phyloP scores from a whole-genome alignment of 1,140 invertebrate species.

The Delia radicum region DNA sequence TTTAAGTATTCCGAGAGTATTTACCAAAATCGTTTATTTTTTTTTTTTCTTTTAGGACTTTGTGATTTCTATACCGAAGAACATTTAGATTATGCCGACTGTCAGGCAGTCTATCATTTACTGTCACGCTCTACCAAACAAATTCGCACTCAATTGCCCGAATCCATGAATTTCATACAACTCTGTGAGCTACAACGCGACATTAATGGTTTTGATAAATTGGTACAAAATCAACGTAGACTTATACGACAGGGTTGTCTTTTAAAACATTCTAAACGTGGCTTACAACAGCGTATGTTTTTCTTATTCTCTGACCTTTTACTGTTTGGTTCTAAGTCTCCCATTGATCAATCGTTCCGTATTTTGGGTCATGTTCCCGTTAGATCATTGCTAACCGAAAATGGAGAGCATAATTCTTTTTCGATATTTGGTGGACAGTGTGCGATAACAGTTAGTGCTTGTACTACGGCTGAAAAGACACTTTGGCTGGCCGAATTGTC shows the following conservation, averaged over 20 bases:
- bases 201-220: slow-evolving; percentile 76
- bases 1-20: neutral
- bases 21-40: slow-evolving; percentile 31
- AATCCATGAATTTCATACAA: slow-evolving; percentile 76
- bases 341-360: slow-evolving; percentile 76
- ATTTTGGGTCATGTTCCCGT: slow-evolving; percentile 84
- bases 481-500: slow-evolving; percentile 85
- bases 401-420: slow-evolving; percentile 69
- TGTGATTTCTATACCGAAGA: slow-evolving; percentile 74
- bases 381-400: slow-evolving; percentile 77
- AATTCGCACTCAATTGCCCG: slow-evolving; percentile 59
- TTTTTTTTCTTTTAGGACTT: slow-evolving; percentile 61
- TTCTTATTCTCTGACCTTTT: slow-evolving; percentile 91
- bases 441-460: slow-evolving; percentile 64
- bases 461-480: slow-evolving; percentile 80
- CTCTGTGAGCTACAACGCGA: slow-evolving; percentile 84
- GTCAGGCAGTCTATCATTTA: slow-evolving; percentile 68
- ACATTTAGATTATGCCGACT: slow-evolving; percentile 75
- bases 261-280: slow-evolving; percentile 90
- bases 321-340: slow-evolving; percentile 79
- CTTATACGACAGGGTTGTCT: slow-evolving; percentile 91
- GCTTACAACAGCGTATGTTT: slow-evolving; percentile 94
- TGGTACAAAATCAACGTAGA: slow-evolving; percentile 73
- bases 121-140: slow-evolving; percentile 63
- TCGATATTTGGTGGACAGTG: slow-evolving; percentile 53